Conservation (phyloP, 2,797 vertebrate species). For the Hippopotamyrus pictus region DNA sequence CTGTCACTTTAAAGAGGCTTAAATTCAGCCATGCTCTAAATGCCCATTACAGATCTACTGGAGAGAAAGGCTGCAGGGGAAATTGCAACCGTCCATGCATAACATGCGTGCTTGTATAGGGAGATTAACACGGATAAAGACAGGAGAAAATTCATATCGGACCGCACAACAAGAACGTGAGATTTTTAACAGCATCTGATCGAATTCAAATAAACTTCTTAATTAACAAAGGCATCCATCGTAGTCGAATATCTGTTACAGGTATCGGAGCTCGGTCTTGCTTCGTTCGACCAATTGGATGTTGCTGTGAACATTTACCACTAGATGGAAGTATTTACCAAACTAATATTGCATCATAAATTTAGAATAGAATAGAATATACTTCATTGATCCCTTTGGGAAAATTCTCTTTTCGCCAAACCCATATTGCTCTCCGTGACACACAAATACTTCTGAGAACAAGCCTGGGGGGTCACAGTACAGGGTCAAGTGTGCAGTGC, state of each 20-base stretch:
- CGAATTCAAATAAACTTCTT: neutral
- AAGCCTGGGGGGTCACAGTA: neutral
- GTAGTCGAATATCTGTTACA: neutral
- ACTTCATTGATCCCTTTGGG: neutral
- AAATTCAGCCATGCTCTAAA: neutral
- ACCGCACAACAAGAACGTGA: neutral
- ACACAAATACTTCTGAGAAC: neutral
- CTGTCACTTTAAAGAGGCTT: neutral
- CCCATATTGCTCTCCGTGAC: neutral
- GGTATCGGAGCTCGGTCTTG: neutral
- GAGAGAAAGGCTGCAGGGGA: neutral
- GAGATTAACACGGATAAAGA: neutral
- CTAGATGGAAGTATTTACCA: slow-evolving; percentile 1
- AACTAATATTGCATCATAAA: neutral
- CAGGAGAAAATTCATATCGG: neutral
- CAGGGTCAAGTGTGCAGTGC: neutral
- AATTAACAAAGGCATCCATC: neutral
- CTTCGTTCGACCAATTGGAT: neutral
- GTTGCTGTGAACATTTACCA: neutral
- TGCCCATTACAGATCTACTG: neutral
- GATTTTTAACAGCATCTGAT: neutral
- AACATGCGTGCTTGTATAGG: neutral
- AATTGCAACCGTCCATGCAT: neutral
- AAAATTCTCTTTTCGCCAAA: neutral
- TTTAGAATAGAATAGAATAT: neutral